phyloP scores from a whole-genome alignment of 35 echinoderm and acorn worm species.

The Lytechinus pictus region DNA sequence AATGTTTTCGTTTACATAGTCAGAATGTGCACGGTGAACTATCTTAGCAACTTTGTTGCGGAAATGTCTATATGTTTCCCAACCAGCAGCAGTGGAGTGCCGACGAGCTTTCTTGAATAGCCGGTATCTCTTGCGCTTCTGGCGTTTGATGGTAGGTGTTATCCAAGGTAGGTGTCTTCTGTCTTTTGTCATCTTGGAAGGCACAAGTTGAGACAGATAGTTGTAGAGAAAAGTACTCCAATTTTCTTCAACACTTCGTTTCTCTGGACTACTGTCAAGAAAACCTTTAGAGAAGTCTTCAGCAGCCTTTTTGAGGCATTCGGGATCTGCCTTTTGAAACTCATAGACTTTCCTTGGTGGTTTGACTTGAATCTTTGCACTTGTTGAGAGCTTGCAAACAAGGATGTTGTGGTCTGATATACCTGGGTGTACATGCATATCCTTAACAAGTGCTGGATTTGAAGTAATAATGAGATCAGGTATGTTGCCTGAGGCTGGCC shows the following conservation, averaged over 20 bases:
- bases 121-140: not conserved
- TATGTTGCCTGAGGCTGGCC: slow-evolving; percentile 52
- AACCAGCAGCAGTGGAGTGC: not conserved
- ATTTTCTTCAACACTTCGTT: slow-evolving; percentile 56
- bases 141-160: slow-evolving; percentile 25
- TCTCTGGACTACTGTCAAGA: slow-evolving; percentile 38
- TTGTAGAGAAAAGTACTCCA: slow-evolving; percentile 39
- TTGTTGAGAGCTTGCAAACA: slow-evolving; percentile 36
- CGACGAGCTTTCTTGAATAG: no score
- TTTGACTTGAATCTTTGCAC: not conserved
- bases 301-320: no score
- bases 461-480: slow-evolving; percentile 50
- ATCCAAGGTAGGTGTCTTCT: not conserved
- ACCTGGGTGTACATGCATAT: not conserved
- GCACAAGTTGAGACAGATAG: not conserved
- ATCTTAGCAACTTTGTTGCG: not conserved
- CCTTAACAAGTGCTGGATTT: slow-evolving; percentile 41
- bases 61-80: slow-evolving; percentile 37
- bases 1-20: no score
- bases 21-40: no score
- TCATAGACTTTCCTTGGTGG: no score
- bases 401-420: slow-evolving; percentile 56
- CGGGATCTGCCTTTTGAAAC: no score
- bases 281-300: not conserved
- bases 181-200: not conserved